Evolutionary conservation across 2,797 vertebrate genomes (phyloP), one percentile per base, ranked within the genome.

Genomic region (Anabas testudineus): DNA sequence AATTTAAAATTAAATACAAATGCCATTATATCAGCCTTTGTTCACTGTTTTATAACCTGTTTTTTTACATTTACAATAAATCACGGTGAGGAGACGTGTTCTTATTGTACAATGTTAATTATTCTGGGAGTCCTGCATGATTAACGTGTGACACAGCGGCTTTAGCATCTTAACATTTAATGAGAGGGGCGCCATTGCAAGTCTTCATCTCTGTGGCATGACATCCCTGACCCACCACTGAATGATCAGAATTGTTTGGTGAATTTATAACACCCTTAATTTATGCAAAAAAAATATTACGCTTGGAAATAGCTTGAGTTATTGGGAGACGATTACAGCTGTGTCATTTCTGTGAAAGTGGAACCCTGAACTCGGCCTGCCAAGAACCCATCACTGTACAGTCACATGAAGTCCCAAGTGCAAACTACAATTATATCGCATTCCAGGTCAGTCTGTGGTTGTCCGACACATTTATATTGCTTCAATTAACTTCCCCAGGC

Each of bases 401-500:
- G 65, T 67, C 52, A 61, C 82, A 81, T 57, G 37, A 69, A 82
- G 83, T 78, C 78, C 74, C 82, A 54, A 83, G 74, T 68, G 84
- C 81, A 87, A 88, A 87, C 83, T 90, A 74, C 85, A 91, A 94
- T 93, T 92, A 90, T 56, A 46, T 59, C 4, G 62, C 87, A 91
- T 93, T 92, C 91, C 89, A 82, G 82, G 86, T 89, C 87, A 90
- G 76, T 81, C 71, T 93, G 92, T 86, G 92, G 93, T 87, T 77
- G 89, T 87, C 90, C 91, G 80, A 88, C 81, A 88, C 80, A 77
- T 90, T 90, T 91, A 71, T 74, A 79, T 79, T 83, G 83, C 83
- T 81, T 64, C 87, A 90, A 87, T 91, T 90, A 88, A 88, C 82
- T 70, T 71, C 73, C 85, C 57, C 53, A 14, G 61, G 71, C 75